Base-by-base conservation (phyloP, 1,140 invertebrate genomes). In the Pseudomyrmex gracilis region DNA sequence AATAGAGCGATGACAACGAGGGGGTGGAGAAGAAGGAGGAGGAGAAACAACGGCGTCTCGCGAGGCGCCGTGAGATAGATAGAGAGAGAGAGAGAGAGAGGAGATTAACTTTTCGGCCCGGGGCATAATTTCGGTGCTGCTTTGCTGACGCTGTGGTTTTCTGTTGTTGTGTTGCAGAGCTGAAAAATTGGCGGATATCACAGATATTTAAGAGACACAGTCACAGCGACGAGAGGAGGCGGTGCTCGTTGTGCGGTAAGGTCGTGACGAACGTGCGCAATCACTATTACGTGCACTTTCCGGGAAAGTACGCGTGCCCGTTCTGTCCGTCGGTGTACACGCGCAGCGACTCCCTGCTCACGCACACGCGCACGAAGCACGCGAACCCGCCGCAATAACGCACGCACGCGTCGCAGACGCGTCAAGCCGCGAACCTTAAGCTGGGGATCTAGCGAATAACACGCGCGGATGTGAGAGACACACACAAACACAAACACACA, bases 231-330 rank as follows among this genome's bases (percentile, higher is more conserved):
- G 96, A 96, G 93, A 94, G 95, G 92, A 95, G 95, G 91, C 94
- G 95, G 89, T 96, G 96, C 93, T 95, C 95, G 89, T 93, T 96
- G 90, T 96, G 96, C 92, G 95, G 96, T 90, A 96, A 96, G 94
- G 95, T 96, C 90, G 95, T 96, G 84, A 96, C 95, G 90, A 96
- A 96, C 93, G 95, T 96, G 87, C 94, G 96, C 86, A 96, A 96
- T 94, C 96, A 96, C 91, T 96, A 96, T 94, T 96, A 96, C 92
- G 96, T 96, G 80, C 96, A 96, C 93, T 96, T 95, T 90, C 96
- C 96, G 64, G 95, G 95, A 84, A 95, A 96, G 89, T 96, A 96
- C 89, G 95, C 95, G 87, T 96, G 96, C 92, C 93, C 95, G 74
- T 94, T 96, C 87, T 96, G 95, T 91, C 95, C 95, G 70, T 95